phyloP scores from a whole-genome alignment of 2,888 invertebrate genomes.

The Trisateles emortualis region DNA sequence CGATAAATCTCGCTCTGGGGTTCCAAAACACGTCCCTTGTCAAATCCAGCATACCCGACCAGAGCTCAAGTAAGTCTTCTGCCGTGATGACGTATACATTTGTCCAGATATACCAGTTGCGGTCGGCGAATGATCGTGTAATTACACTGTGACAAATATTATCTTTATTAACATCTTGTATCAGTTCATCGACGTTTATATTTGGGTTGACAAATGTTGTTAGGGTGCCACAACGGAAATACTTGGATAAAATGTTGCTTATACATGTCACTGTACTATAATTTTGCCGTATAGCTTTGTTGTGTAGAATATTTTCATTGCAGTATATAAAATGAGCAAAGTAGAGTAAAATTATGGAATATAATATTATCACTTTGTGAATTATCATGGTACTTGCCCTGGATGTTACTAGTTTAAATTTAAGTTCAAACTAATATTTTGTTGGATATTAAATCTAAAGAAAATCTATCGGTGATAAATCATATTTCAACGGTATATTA shows the following conservation, averaged over 20 bases:
- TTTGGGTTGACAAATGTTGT: slow-evolving; percentile 50
- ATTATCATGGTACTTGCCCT: slow-evolving; percentile 11
- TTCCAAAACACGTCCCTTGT: slow-evolving; percentile 63
- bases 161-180: slow-evolving; percentile 38
- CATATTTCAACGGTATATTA: slow-evolving; percentile 25
- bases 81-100: slow-evolving; percentile 58
- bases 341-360: slow-evolving; percentile 8
- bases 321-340: slow-evolving; percentile 3
- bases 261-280: slow-evolving; percentile 43
- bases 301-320: slow-evolving; percentile 14
- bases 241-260: slow-evolving; percentile 43
- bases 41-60: slow-evolving; percentile 45
- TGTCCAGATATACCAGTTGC: slow-evolving; percentile 49
- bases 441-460: slow-evolving; percentile 22
- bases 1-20: slow-evolving; percentile 60
- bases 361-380: background rate
- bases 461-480: slow-evolving; percentile 30
- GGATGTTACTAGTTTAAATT: slow-evolving; percentile 11
- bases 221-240: slow-evolving; percentile 49
- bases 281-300: slow-evolving; percentile 2
- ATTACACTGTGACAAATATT: slow-evolving; percentile 52
- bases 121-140: slow-evolving; percentile 44
- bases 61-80: slow-evolving; percentile 46
- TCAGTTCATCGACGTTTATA: slow-evolving; percentile 35
- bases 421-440: slow-evolving; percentile 15